A percentile compares a stretch with the other conserved stretches of the same genome.
Conservation (phyloP, 2,888 invertebrate species). For the Ametastegia equiseti region DNA sequence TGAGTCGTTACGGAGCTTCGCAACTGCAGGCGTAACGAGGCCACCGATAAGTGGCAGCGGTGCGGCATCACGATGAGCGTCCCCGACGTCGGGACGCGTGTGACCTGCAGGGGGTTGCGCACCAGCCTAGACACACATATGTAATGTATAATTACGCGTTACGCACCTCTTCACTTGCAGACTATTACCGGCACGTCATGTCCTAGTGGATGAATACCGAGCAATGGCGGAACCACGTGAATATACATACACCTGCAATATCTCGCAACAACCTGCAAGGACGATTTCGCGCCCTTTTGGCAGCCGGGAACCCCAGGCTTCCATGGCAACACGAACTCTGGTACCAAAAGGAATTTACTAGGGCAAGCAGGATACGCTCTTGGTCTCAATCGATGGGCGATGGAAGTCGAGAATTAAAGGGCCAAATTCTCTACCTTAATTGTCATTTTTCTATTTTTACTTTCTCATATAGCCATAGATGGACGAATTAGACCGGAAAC, state of each 20-base stretch:
- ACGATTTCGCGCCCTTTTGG: not conserved
- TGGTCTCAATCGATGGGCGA: no score
- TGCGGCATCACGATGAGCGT: constrained; percentile 10
- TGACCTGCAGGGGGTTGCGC: constrained; percentile 11
- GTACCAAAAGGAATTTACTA: no score
- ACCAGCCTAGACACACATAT: not conserved
- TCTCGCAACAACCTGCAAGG: no score
- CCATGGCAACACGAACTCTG: not conserved
- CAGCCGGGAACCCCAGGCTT: not conserved
- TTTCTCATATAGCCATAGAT: no score
- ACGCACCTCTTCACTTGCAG: not conserved
- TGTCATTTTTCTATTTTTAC: no score
- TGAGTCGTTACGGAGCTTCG: constrained; percentile 67
- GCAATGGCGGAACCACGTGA: no score
- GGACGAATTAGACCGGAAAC: no score
- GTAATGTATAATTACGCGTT: not conserved
- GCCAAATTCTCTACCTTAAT: no score
- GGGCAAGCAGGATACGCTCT: no score
- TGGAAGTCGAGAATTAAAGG: no score
- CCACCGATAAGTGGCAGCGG: constrained; percentile 64
- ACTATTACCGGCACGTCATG: not conserved
- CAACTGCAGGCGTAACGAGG: constrained; percentile 64
- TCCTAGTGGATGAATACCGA: not conserved
- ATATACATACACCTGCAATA: no score
- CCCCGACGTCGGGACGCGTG: constrained; percentile 33